Conservation (phyloP, 2,113 vertebrate genomes). For the Xyliphius kryptos region DNA sequence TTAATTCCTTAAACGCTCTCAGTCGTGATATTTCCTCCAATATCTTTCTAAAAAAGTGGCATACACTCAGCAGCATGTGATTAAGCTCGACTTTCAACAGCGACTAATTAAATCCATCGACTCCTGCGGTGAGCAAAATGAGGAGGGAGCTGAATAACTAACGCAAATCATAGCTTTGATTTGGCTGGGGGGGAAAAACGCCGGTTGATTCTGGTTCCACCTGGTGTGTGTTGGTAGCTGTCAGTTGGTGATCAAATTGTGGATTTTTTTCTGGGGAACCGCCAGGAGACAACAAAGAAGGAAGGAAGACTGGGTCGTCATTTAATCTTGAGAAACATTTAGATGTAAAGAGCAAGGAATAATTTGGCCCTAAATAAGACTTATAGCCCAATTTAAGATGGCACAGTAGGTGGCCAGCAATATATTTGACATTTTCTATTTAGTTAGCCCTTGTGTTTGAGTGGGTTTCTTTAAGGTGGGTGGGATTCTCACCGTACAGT, state of each 20-base stretch:
- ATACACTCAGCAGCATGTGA: slow-evolving; percentile 21
- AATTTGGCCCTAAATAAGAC: too few relatives aligned
- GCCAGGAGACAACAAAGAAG: slow-evolving; percentile 3
- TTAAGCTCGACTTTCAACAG: slow-evolving; percentile 26
- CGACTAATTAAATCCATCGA: slow-evolving; percentile 33
- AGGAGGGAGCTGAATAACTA: slow-evolving; percentile 30
- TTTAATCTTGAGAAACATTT: not conserved
- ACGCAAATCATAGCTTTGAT: slow-evolving; percentile 25
- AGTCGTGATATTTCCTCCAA: not conserved
- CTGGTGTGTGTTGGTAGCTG: slow-evolving; percentile 9
- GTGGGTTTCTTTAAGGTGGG: too few relatives aligned
- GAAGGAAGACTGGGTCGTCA: not conserved
- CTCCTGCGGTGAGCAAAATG: slow-evolving; percentile 14
- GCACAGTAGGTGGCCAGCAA: too few relatives aligned
- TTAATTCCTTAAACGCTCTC: not conserved
- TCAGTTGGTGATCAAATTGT: slow-evolving; percentile 9
- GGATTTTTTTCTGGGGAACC: not conserved
- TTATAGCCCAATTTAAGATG: too few relatives aligned
- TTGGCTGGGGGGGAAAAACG: not conserved
- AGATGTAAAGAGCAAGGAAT: not conserved
- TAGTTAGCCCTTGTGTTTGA: too few relatives aligned
- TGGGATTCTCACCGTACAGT: too few relatives aligned
- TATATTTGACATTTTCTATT: too few relatives aligned
- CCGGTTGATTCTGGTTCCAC: slow-evolving; percentile 7
- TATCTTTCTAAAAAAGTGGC: slow-evolving; percentile 12